These are phyloP conservation scores for Acanthosepion lycidas DNA, from an alignment of 2,888 invertebrate species.

Conservation along the genomic window DNA sequence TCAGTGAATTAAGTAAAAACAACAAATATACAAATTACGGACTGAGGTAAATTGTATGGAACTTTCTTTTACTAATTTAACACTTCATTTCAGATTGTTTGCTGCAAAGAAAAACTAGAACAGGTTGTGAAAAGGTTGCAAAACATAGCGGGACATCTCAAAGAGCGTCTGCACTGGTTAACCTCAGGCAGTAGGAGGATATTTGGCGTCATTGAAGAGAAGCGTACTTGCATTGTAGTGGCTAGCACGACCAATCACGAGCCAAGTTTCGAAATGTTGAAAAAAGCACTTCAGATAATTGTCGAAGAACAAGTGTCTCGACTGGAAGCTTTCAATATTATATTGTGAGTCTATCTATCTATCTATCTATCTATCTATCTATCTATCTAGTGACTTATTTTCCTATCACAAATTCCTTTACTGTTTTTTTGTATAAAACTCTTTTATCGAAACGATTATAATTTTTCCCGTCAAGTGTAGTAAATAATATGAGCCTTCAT, in stretches of 20 bases:
- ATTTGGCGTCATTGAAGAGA: slow-evolving; percentile 74
- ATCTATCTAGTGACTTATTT: too few relatives aligned
- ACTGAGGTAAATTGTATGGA: too few relatives aligned
- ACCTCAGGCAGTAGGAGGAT: slow-evolving; percentile 73
- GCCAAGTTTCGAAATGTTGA: slow-evolving; percentile 73
- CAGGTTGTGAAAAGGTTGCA: slow-evolving; percentile 68
- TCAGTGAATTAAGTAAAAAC: too few relatives aligned
- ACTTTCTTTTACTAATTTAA: too few relatives aligned
- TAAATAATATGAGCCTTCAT: too few relatives aligned
- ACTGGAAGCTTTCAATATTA: slow-evolving; percentile 73
- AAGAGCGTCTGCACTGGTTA: slow-evolving; percentile 73
- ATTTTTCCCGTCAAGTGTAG: too few relatives aligned
- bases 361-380: not conserved
- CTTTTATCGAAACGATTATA: too few relatives aligned
- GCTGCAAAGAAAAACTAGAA: slow-evolving; percentile 67
- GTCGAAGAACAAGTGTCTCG: slow-evolving; percentile 72
- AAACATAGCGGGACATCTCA: slow-evolving; percentile 69
- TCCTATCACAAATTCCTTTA: too few relatives aligned
- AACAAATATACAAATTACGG: too few relatives aligned
- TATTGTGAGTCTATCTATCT: slow-evolving; percentile 63
- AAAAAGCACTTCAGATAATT: slow-evolving; percentile 69
- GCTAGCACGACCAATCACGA: slow-evolving; percentile 60
- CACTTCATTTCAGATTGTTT: slow-evolving; percentile 61
- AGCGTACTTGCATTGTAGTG: slow-evolving; percentile 67
- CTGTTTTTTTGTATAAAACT: too few relatives aligned